Conservation (phyloP, 2,797 vertebrate species). For the Myripristis murdjan region DNA sequence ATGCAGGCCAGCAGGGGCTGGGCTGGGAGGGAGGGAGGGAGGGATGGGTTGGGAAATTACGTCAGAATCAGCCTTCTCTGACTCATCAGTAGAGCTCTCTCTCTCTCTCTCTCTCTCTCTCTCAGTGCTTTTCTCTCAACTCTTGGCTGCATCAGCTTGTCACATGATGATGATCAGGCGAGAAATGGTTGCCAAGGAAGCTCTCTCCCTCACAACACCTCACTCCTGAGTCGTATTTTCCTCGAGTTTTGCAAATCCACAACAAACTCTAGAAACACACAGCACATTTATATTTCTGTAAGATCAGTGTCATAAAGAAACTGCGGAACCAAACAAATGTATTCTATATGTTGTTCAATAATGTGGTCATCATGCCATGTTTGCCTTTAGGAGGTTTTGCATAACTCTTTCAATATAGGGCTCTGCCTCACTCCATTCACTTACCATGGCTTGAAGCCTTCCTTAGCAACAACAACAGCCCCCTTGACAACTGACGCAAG, state of each 20-base stretch:
- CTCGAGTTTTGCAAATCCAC: slow-evolving; percentile 16
- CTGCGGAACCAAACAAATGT: neutral
- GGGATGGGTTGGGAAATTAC: slow-evolving; percentile 64
- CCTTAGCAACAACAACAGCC: slow-evolving; percentile 54
- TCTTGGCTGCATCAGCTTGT: slow-evolving; percentile 55
- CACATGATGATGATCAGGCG: slow-evolving; percentile 56
- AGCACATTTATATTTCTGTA: neutral
- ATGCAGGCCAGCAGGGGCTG: slow-evolving; percentile 7
- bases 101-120: slow-evolving; percentile 2
- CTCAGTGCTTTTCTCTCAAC: slow-evolving; percentile 19
- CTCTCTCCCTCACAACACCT: slow-evolving; percentile 30
- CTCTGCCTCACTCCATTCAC: slow-evolving; percentile 30
- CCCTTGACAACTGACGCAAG: slow-evolving; percentile 53
- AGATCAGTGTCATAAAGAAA: neutral
- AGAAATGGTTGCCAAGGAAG: slow-evolving; percentile 60
- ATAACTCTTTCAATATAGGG: neutral
- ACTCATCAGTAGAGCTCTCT: slow-evolving; percentile 64
- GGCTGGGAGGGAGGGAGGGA: no score
- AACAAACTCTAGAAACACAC: neutral
- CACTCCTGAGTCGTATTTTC: slow-evolving; percentile 31
- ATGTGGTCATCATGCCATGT: neutral
- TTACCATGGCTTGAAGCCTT: slow-evolving; percentile 24
- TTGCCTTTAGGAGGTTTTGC: slow-evolving; percentile 9
- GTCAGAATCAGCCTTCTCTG: slow-evolving; percentile 74
- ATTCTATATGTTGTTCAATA: neutral